Evolutionary conservation across 2,113 vertebrate species (phyloP).

Genomic region (Notarius quadriscutis): DNA sequence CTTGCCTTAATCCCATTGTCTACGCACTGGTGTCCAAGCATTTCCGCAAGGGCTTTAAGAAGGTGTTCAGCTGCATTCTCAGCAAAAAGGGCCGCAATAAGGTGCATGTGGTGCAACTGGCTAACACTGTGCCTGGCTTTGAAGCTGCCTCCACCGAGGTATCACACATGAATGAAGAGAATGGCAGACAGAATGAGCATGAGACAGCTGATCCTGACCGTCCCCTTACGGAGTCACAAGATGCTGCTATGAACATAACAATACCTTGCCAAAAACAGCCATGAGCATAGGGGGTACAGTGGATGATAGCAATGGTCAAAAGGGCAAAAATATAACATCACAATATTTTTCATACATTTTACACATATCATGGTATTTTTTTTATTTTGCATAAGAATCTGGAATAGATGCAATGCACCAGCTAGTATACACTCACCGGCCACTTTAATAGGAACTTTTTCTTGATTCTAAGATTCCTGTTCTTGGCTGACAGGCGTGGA

Average conservation of each 20-base stretch:
- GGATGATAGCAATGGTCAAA: slow-evolving; percentile 11
- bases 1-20: slow-evolving; percentile 87
- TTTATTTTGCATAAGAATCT: neutral
- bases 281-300: slow-evolving; percentile 50
- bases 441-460: no score
- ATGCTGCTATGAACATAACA: slow-evolving; percentile 69
- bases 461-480: no score
- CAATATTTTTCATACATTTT: neutral
- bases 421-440: neutral
- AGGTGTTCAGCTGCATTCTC: slow-evolving; percentile 84
- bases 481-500: no score
- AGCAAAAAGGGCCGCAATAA: slow-evolving; percentile 80
- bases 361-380: neutral
- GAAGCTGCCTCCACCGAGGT: slow-evolving; percentile 78
- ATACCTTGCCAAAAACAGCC: slow-evolving; percentile 68
- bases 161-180: slow-evolving; percentile 78
- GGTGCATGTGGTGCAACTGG: slow-evolving; percentile 77
- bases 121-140: slow-evolving; percentile 76
- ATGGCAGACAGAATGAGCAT: slow-evolving; percentile 67
- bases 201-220: slow-evolving; percentile 70
- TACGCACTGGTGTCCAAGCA: slow-evolving; percentile 86
- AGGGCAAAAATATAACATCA: neutral
- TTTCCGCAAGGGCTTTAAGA: slow-evolving; percentile 87
- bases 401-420: neutral
- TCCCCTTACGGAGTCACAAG: slow-evolving; percentile 61